These are phyloP conservation scores for Aethina tumida DNA, from an alignment of 1,140 invertebrate species.

Conservation along the genomic window DNA sequence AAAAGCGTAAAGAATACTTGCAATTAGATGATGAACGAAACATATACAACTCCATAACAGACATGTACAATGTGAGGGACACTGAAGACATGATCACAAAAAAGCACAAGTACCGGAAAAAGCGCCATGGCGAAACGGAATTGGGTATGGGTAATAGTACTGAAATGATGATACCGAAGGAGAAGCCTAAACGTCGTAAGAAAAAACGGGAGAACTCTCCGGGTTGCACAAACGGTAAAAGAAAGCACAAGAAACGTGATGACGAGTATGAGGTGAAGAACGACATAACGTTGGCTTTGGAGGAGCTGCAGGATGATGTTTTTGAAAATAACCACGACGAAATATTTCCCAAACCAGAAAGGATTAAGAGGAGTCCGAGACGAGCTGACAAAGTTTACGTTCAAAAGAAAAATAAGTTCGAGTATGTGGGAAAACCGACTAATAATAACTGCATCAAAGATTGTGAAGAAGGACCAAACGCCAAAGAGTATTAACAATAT, in stretches of 20 bases:
- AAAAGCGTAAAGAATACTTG: constrained; percentile 27
- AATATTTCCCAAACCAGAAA: constrained; percentile 20
- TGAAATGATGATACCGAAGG: constrained; percentile 36
- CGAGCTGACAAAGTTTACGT: constrained; percentile 32
- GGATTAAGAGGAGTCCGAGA: constrained; percentile 28
- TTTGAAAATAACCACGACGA: constrained; percentile 31
- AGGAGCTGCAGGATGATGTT: constrained; percentile 36
- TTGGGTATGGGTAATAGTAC: constrained; percentile 32
- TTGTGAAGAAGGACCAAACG: constrained; percentile 6
- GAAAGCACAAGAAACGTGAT: constrained; percentile 30
- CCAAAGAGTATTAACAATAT: no score
- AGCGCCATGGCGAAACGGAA: constrained; percentile 28
- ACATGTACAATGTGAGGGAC: constrained; percentile 27
- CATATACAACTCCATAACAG: constrained; percentile 32
- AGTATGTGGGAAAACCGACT: constrained; percentile 19
- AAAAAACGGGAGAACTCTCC: constrained; percentile 32
- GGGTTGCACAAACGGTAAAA: constrained; percentile 17
- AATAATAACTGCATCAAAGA: no score
- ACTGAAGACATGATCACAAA: constrained; percentile 28
- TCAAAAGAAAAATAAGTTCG: constrained; percentile 33
- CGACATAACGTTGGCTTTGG: constrained; percentile 31
- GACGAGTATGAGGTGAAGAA: constrained; percentile 31
- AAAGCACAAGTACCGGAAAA: constrained; percentile 32
- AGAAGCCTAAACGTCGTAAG: constrained; percentile 33
- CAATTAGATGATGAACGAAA: constrained; percentile 33